A percentile compares a stretch with the other conserved stretches of the same genome.
Evolutionary conservation across 2,797 vertebrate species (phyloP).

Genomic region (Falco concolor): DNA sequence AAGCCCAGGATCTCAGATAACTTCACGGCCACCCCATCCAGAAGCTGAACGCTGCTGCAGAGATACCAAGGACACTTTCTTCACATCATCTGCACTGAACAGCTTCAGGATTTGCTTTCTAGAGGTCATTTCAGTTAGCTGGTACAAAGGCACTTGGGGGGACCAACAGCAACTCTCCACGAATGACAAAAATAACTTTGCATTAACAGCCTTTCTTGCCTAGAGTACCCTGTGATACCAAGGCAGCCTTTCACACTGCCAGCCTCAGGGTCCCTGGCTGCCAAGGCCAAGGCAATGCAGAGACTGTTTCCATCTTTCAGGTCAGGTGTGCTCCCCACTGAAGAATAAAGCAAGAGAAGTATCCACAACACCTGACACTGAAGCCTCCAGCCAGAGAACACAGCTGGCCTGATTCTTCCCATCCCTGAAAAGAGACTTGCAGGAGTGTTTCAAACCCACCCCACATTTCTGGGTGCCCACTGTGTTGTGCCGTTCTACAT

Average conservation of each 20-base stretch:
- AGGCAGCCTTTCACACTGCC: neutral
- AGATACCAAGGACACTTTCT: neutral
- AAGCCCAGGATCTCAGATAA: neutral
- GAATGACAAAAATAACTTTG: neutral
- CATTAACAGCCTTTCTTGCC: neutral
- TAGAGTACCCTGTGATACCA: neutral
- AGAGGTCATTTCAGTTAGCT: neutral
- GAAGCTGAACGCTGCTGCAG: neutral
- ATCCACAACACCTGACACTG: neutral
- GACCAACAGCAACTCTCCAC: neutral
- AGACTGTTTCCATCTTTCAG: neutral
- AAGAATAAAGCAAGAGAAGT: neutral
- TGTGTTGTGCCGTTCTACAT: neutral
- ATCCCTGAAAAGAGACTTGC: neutral
- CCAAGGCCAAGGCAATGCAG: neutral
- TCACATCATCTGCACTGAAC: neutral
- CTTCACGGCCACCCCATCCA: neutral
- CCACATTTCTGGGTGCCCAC: neutral
- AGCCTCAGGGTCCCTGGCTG: accelerated
- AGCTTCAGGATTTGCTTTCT: neutral
- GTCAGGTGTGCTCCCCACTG: neutral
- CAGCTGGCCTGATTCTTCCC: neutral
- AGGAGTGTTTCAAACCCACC: neutral
- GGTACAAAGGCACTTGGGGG: neutral
- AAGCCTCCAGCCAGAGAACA: neutral